phyloP scores from a whole-genome alignment of 2,797 vertebrate genomes.

The Aotus griseimembra region DNA sequence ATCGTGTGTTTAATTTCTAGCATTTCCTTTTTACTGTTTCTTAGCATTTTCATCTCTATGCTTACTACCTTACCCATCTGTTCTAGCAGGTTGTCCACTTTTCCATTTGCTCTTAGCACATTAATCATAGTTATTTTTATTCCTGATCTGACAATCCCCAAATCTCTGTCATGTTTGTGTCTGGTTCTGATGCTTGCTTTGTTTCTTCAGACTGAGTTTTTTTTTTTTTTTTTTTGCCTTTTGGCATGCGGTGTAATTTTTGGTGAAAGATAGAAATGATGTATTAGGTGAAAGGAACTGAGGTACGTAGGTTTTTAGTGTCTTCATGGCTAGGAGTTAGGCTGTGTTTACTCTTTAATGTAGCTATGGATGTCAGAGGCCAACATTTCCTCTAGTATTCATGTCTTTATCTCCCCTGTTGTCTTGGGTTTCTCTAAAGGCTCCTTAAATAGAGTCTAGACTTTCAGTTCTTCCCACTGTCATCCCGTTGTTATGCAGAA shows the following conservation, averaged over 20 bases:
- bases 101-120: neutral
- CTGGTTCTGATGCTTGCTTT: neutral
- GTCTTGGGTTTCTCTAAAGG: neutral
- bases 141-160: neutral
- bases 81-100: neutral
- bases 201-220: neutral
- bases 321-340: neutral
- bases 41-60: neutral
- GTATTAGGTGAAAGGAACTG: neutral
- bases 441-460: neutral
- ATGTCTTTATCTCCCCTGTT: neutral
- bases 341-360: neutral
- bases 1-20: neutral
- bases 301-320: neutral
- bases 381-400: neutral
- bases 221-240: too few species aligned
- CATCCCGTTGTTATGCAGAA: too few species aligned
- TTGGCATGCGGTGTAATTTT: neutral
- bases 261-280: neutral
- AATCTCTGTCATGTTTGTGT: neutral
- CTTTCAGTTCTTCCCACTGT: rapidly evolving
- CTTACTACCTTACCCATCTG: too few species aligned
- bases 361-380: neutral
- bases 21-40: neutral
- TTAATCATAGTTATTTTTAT: neutral